phyloP scores from a whole-genome alignment of 2,113 vertebrate genomes.

The Pachycephala philippinensis region DNA sequence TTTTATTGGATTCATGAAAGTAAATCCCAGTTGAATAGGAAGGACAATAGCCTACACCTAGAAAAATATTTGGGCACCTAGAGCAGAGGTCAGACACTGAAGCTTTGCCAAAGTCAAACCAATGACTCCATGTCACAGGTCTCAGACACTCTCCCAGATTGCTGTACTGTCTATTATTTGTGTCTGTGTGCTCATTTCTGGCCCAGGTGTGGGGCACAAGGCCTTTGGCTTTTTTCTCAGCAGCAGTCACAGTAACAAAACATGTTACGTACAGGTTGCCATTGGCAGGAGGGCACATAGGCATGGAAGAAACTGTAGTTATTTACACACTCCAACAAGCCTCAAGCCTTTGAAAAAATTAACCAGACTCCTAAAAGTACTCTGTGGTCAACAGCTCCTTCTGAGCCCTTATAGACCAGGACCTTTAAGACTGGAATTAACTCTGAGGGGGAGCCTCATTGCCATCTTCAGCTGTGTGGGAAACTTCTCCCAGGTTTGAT shows the following conservation, averaged over 20 bases:
- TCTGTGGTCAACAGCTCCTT: neutral
- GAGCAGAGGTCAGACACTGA: neutral
- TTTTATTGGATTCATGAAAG: neutral
- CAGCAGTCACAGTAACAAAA: neutral
- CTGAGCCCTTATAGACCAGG: neutral
- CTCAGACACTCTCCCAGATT: neutral
- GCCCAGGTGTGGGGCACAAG: neutral
- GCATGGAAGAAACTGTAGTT: neutral
- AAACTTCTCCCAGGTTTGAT: neutral
- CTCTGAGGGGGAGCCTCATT: neutral
- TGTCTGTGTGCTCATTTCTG: neutral
- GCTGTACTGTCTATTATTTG: neutral
- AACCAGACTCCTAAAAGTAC: neutral
- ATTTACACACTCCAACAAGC: neutral
- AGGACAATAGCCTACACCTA: neutral
- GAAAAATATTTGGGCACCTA: neutral
- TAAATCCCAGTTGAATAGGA: neutral
- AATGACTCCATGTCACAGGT: neutral
- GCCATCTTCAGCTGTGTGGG: neutral
- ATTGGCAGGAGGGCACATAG: neutral
- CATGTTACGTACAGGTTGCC: neutral
- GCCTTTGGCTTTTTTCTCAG: neutral
- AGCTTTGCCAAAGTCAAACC: neutral
- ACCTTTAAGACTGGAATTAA: neutral
- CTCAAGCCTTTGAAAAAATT: neutral